Evolutionary conservation across 2,113 vertebrate species (phyloP).

Genomic region (Myotis yumanensis): DNA sequence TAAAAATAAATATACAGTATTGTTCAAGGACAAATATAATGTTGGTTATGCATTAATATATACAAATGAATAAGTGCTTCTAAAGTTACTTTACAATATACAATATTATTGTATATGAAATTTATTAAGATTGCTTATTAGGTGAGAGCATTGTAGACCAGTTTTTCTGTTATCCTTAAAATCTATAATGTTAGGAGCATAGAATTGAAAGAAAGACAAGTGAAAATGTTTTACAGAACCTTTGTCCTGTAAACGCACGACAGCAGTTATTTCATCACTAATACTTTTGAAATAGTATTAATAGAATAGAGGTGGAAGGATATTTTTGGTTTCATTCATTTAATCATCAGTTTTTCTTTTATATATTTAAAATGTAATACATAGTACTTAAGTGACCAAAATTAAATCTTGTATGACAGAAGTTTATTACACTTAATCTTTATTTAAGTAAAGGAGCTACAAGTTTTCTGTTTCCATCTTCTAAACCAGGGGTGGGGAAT

Average conservation of each 20-base stretch:
- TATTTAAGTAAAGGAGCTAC: not conserved
- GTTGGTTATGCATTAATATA: too few species aligned
- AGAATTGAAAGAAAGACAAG: not conserved
- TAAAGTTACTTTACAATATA: not conserved
- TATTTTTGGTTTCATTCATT: not conserved
- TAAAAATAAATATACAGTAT: not conserved
- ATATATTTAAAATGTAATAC: not conserved
- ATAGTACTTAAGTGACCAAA: not conserved
- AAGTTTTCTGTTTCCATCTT: not conserved
- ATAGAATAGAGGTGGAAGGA: not conserved
- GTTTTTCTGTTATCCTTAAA: not conserved
- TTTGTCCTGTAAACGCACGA: too few species aligned
- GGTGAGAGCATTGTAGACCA: not conserved
- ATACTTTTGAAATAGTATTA: too few species aligned
- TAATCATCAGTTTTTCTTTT: not conserved
- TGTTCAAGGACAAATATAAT: not conserved
- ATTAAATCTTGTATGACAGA: not conserved
- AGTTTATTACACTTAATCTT: not conserved
- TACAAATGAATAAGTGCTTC: not conserved
- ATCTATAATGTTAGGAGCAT: fast-evolving
- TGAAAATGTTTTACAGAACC: not conserved
- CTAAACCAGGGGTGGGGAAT: too few species aligned
- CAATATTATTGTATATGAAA: not conserved
- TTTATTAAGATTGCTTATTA: not conserved
- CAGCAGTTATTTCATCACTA: not conserved